These are phyloP conservation scores for Neostethus bicornis DNA, from an alignment of 2,797 vertebrate genomes.

Conservation along the genomic window DNA sequence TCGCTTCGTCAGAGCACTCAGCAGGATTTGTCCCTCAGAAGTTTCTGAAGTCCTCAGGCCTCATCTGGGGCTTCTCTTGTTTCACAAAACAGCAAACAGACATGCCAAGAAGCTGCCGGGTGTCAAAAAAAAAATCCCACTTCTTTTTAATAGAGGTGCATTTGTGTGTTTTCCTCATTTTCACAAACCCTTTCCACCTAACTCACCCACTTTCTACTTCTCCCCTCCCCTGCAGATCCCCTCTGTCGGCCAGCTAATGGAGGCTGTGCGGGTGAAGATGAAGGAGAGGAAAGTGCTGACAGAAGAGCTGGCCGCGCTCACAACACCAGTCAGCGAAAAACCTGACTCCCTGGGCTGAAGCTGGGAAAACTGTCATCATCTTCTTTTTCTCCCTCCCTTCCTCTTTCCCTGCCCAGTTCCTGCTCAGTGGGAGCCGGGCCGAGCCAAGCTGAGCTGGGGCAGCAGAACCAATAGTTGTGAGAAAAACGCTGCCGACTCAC, in stretches of 20 bases:
- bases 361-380: slow-evolving; percentile 81
- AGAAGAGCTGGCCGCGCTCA: slow-evolving; percentile 86
- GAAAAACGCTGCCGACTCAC: slow-evolving; percentile 68
- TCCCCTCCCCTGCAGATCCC: slow-evolving; percentile 83
- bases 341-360: slow-evolving; percentile 80
- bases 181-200: slow-evolving; percentile 48
- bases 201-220: slow-evolving; percentile 47
- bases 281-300: slow-evolving; percentile 90
- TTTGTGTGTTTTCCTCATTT: slow-evolving; percentile 67
- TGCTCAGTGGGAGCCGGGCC: slow-evolving; percentile 65
- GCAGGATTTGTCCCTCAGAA: slow-evolving; percentile 49
- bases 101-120: slow-evolving; percentile 64
- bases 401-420: slow-evolving; percentile 47
- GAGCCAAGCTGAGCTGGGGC: slow-evolving; percentile 67
- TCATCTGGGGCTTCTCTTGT: slow-evolving; percentile 45
- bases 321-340: slow-evolving; percentile 80
- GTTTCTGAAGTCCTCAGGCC: slow-evolving; percentile 49
- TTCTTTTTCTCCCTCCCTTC: slow-evolving; percentile 49
- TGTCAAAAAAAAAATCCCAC: slow-evolving; percentile 63
- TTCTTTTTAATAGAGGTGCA: slow-evolving; percentile 44
- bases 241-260: slow-evolving; percentile 88
- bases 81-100: slow-evolving; percentile 48
- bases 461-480: slow-evolving; percentile 76
- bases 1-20: slow-evolving; percentile 41
- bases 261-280: slow-evolving; percentile 90